These are phyloP conservation scores for Hassar affinis DNA, from an alignment of 2,113 vertebrate species.

Conservation along the genomic window DNA sequence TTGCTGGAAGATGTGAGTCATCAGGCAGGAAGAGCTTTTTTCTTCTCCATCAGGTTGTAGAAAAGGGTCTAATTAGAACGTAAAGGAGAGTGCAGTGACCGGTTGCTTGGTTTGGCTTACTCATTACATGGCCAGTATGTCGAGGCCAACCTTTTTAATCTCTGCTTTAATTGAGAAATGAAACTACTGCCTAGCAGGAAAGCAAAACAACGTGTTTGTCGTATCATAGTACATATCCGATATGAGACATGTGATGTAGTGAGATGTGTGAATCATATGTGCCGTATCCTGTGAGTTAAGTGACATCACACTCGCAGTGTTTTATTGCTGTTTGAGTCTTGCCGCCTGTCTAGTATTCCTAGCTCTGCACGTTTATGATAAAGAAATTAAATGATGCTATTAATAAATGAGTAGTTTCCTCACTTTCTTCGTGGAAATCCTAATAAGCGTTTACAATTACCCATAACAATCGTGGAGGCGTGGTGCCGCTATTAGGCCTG, in stretches of 20 bases:
- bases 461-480: constrained; percentile 52
- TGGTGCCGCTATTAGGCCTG: constrained; percentile 54
- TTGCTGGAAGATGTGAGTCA: constrained; percentile 56
- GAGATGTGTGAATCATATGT: neutral
- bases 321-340: neutral
- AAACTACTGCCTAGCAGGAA: neutral
- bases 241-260: neutral
- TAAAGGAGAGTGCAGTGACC: neutral
- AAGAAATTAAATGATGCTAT: constrained; percentile 36
- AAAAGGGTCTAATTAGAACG: constrained; percentile 10
- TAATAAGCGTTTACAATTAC: constrained; percentile 53
- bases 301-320: neutral
- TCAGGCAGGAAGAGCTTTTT: constrained; percentile 30
- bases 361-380: constrained; percentile 22
- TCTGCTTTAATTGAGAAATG: neutral
- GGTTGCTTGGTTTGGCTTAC: neutral
- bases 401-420: constrained; percentile 47
- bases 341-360: neutral
- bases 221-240: neutral
- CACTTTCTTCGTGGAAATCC: constrained; percentile 45
- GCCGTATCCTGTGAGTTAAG: neutral
- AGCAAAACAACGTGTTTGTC: neutral
- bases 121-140: neutral
- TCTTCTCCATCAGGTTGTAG: constrained; percentile 3
- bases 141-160: neutral